Base-by-base conservation (phyloP, 2,797 vertebrate genomes). In the Remorina albescens region DNA sequence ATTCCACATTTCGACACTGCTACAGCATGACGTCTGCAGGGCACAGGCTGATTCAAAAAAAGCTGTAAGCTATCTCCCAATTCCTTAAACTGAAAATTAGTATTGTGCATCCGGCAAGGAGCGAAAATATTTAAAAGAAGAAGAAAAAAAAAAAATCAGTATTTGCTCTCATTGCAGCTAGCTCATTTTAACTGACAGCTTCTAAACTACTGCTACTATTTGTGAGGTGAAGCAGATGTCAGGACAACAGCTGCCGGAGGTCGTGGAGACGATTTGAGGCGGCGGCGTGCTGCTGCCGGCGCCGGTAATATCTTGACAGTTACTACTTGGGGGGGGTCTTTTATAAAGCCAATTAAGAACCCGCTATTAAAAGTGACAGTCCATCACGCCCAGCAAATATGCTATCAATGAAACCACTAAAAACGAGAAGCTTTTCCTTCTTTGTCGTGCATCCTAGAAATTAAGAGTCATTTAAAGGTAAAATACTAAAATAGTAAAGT, bases 1-100 rank as follows among this genome's bases (percentile, higher is more conserved):
- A 93, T 62, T 88, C 83, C 91, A 91, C 88, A 88, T 90, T 93
- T 92, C 81, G 78, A 58, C 78, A 67, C 66, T 8, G 73, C 80
- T 80, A 41, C 72, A 74, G 73, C 73, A 64, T 78, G 88, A 87
- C 66, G 81, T 87, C 80, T 83, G 73, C 4, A 25, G 85, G 81
- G 85, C 77, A 80, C 62, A 26, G 76, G 76, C 71, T 74, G 36
- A 75, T 60, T 54, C 10, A 2, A n/a, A 13, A 42, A 66, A 21
- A 49, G 18, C 46, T 2, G 12, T 61, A 77, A 82, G 72, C 53
- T 25, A 28, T 74, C 72, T 74, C 57, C 51, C 47, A 21, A 19
- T 58, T 80, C 37, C 42, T 60, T n/a, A 53, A 47, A 47, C 49
- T 58, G 42, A 74, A 76, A 58, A 5, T 5, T 51, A 70, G 71